phyloP scores from a whole-genome alignment of 2,888 invertebrate genomes.

The Fragum whitleyi region DNA sequence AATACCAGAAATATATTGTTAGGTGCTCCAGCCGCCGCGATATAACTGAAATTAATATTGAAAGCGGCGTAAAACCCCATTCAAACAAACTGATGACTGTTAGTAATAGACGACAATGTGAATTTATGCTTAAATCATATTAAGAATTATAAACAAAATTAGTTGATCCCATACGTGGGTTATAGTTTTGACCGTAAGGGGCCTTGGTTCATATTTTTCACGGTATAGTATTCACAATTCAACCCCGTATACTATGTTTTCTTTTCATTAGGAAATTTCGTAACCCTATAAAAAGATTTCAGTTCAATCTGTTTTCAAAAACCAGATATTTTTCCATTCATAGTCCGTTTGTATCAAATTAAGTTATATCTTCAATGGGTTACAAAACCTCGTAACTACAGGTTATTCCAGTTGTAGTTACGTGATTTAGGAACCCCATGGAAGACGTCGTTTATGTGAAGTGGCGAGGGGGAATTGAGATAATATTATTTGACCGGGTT shows the following conservation, averaged over 20 bases:
- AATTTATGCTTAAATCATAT: too few species aligned
- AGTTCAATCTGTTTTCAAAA: background rate
- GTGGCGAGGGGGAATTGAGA: background rate
- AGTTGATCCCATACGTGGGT: background rate
- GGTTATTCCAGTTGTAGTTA: too few species aligned
- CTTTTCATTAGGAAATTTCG: slow-evolving; percentile 26
- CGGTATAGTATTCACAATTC: background rate
- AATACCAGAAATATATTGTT: too few species aligned
- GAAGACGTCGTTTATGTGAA: background rate
- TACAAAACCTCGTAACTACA: too few species aligned
- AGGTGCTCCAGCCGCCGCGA: too few species aligned
- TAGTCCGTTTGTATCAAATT: slow-evolving; percentile 3
- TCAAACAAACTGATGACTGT: too few species aligned
- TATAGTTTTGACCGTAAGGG: background rate
- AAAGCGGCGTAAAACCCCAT: too few species aligned
- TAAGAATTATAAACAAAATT: too few species aligned
- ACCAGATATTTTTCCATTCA: background rate
- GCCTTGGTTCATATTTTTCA: background rate
- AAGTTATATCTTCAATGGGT: background rate
- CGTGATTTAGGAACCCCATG: too few species aligned
- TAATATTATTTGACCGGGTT: slow-evolving; percentile 20
- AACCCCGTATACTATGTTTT: background rate
- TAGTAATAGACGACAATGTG: too few species aligned
- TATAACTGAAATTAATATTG: too few species aligned
- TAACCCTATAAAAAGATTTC: background rate